phyloP scores from a whole-genome alignment of 2,888 invertebrate species.

The Cryptus armator region DNA sequence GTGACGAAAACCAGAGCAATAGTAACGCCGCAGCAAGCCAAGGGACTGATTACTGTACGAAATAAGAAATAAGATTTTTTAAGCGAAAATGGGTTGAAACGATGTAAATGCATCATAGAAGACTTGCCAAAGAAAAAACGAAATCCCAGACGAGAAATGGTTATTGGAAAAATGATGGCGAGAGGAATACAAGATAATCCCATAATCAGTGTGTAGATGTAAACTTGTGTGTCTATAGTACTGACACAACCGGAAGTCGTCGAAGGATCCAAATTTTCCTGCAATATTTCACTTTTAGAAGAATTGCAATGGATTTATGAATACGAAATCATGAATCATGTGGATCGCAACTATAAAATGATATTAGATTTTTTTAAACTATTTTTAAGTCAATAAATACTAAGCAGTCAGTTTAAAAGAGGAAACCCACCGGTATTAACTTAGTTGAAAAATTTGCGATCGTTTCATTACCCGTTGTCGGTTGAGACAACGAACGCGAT shows the following conservation, averaged over 20 bases:
- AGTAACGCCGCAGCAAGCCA: conserved; percentile 89
- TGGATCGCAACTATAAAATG: too few relatives aligned
- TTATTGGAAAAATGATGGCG: conserved; percentile 91
- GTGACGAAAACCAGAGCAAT: conserved; percentile 91
- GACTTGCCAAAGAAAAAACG: conserved; percentile 92
- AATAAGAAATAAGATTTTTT: background rate
- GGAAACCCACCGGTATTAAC: conserved; percentile 6
- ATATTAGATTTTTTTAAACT: too few relatives aligned
- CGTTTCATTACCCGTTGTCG: background rate
- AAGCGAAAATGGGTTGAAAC: background rate
- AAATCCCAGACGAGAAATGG: conserved; percentile 91
- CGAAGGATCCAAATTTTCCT: conserved; percentile 24
- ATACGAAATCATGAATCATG: background rate
- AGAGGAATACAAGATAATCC: conserved; percentile 92
- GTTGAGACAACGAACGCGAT: conserved; percentile 80
- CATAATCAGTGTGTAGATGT: conserved; percentile 91
- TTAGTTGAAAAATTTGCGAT: conserved; percentile 29
- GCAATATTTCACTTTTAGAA: conserved; percentile 2
- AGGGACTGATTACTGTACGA: conserved; percentile 90
- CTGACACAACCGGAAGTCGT: conserved; percentile 86
- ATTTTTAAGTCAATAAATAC: too few relatives aligned
- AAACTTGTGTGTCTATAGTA: conserved; percentile 89
- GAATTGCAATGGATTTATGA: background rate
- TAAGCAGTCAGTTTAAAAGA: background rate
- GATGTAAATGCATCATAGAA: background rate